Base-by-base conservation (phyloP, 2,113 vertebrate species). In the Osmerus eperlanus region DNA sequence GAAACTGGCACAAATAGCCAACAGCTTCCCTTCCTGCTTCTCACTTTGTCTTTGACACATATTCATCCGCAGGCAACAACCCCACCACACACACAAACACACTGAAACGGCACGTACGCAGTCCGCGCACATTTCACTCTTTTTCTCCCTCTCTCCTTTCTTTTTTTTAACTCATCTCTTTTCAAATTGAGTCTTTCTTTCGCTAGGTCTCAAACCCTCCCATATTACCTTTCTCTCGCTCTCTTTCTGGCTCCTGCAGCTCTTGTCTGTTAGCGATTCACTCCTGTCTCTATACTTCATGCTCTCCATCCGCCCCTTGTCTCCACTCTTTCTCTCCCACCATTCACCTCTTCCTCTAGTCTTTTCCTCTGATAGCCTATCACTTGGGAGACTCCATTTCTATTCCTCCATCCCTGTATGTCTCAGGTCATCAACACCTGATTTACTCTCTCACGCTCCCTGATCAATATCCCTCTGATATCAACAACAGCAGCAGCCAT, bases 391-490 rank as follows among this genome's bases (percentile, higher is more conserved):
- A 11, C 41, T 11, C 41, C 41, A 11, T 21, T 9, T 58, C 55
- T 19, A 18, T 19, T n/a, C 19, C 56, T 58, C 56, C 11, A 8
- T 23, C n/a, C 3, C n/a, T 21, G n/a, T 21, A 2, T 3, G n/a
- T 60, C 58, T 60, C 9, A 3, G n/a, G n/a, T 15, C 21, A 13
- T 23, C 56, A 21, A n/a, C 21, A 8, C 3, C 56, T 59, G n/a
- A 21, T 4, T 59, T 13, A 0, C 41, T 2, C 75, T 53, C 69
- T 23, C 71, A 63, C 51, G 63, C 32, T 32, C 32, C 68, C 72
- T 81, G 78, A 86, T 86, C 84, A 80, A 86, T 86, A 83, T n/a
- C 75, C 55, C 68, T 85, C 80, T 79, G 67, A 75, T 70, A 65
- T 72, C 66, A 82, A 6, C 25, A 62, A 62, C 60, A 62, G 9